Conservation (phyloP, 2,888 invertebrate species). For the Stegana nigrithorax region DNA sequence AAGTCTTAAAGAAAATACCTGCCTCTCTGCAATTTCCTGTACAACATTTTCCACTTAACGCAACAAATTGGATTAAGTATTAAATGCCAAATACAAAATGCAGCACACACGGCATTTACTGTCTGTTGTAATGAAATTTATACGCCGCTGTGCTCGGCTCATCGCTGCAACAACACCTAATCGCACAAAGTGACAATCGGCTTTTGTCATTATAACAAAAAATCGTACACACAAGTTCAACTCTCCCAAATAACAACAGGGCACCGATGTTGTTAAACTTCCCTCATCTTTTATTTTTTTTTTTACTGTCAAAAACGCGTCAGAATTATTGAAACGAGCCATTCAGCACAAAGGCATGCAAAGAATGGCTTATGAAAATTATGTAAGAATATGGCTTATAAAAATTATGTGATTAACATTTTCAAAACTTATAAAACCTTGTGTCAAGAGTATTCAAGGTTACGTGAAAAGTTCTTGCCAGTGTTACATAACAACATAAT, state of each 20-base stretch:
- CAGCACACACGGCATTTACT: constrained; percentile 8
- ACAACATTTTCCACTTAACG: neutral
- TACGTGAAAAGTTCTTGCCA: too few relatives aligned
- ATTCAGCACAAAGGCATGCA: too few relatives aligned
- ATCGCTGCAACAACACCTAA: neutral
- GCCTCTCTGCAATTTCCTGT: neutral
- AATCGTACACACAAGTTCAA: too few relatives aligned
- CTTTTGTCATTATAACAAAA: too few relatives aligned
- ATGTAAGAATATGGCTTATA: constrained; percentile 46
- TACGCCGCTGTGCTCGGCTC: neutral
- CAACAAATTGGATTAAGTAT: neutral
- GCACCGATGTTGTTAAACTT: too few relatives aligned
- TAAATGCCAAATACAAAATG: neutral
- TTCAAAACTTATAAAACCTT: constrained; percentile 25
- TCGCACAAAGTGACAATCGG: neutral
- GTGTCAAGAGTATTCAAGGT: neutral
- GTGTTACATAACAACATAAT: too few relatives aligned
- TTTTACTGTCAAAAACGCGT: too few relatives aligned
- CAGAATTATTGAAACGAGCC: too few relatives aligned
- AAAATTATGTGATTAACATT: constrained; percentile 44
- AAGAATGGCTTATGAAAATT: constrained; percentile 21
- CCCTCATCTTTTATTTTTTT: too few relatives aligned
- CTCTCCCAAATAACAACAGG: too few relatives aligned
- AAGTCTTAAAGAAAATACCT: neutral
- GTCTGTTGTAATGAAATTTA: constrained; percentile 31